Base-by-base conservation (phyloP, 2,888 invertebrate species). In the Cosmorhoe ocellata region DNA sequence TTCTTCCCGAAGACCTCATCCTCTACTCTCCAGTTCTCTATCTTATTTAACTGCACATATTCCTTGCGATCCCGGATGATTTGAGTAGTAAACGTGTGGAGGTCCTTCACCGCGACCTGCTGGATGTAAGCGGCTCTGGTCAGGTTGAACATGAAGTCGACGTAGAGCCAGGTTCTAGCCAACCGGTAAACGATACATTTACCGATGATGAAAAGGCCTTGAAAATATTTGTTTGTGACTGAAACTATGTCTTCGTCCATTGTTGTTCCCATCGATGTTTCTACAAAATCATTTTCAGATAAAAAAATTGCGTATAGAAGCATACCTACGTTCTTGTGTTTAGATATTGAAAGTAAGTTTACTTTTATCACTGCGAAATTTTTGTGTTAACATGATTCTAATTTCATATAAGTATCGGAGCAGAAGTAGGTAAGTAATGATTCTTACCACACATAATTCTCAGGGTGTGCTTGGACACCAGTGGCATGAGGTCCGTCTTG, bases 251-350 rank as follows among this genome's bases (percentile, higher is more conserved):
- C 66, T 39, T 77, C 79, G 24, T 71, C 63, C 38, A 92, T 80
- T 34, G 82, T 73, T 31, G 82, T 76, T 11, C 93, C 93, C 93
- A 94, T 93, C 8, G 93, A 92, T 8, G 71, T 72, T 61, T 69
- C 71, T 71, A 43, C 3, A 64, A 56, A 37, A 14, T 3, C 3
- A 10, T 10, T 18, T 1, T 3, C 4, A 31, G 12, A 5, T 31
- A 11, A 22, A 22, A n/a, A n/a, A n/a, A n/a, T n/a, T n/a, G n/a
- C n/a, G n/a, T n/a, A n/a, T n/a, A n/a, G n/a, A n/a, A n/a, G n/a
- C n/a, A n/a, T n/a, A n/a, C n/a, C n/a, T n/a, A n/a, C n/a, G n/a
- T n/a, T n/a, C n/a, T n/a, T n/a, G n/a, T 18, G 2, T 18, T 4
- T 4, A 18, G 18, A 18, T 4, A 18, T 4, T 18, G 18, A 4